Conservation (phyloP, 2,113 vertebrate genomes). For the Anoplopoma fimbria region DNA sequence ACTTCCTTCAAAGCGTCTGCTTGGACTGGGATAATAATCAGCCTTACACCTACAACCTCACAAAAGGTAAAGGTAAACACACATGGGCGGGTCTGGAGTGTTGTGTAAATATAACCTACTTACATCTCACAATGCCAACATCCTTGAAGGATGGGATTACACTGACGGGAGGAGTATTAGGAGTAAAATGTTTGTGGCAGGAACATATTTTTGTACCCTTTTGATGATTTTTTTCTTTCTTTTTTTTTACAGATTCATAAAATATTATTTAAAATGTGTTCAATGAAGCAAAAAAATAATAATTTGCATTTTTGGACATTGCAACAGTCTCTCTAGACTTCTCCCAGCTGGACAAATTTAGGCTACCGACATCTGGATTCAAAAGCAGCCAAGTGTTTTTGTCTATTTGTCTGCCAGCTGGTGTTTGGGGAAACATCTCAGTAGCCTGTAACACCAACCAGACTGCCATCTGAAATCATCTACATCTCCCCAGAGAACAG, state of each 20-base stretch:
- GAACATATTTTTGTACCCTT: neutral
- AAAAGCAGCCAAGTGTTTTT: neutral
- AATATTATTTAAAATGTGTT: neutral
- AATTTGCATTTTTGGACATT: neutral
- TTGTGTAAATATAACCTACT: neutral
- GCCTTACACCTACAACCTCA: neutral
- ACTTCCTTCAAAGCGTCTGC: neutral
- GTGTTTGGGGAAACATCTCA: conserved; percentile 41
- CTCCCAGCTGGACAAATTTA: neutral
- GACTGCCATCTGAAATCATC: conserved; percentile 1
- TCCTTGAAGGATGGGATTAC: neutral
- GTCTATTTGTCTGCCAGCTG: conserved; percentile 15
- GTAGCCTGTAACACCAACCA: conserved; percentile 17
- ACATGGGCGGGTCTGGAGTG: neutral
- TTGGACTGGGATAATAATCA: neutral
- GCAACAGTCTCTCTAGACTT: neutral
- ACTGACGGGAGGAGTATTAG: neutral
- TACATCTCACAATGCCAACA: neutral
- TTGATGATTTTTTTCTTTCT: no score
- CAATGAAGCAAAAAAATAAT: no score
- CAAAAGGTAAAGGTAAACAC: neutral
- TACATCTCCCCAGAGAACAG: neutral
- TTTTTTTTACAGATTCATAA: neutral
- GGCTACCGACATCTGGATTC: conserved; percentile 2
- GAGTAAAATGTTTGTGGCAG: neutral